Percentiles rank a stretch among this genome's conserved stretches.
Evolutionary conservation across 2,113 vertebrate genomes (phyloP).

Genomic region (Boleophthalmus pectinirostris): DNA sequence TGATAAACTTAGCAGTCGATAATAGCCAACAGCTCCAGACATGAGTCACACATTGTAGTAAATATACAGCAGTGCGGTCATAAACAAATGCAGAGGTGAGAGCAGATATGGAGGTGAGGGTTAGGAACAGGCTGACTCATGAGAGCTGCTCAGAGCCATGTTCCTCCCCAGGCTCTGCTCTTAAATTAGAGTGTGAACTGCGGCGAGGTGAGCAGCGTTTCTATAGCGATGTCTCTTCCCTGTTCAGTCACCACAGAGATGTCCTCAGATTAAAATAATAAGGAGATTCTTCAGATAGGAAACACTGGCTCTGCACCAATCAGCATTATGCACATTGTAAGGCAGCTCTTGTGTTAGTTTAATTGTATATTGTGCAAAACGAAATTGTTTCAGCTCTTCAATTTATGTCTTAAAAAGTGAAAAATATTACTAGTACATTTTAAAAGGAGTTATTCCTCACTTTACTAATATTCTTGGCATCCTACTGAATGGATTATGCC

Average conservation of each 20-base stretch:
- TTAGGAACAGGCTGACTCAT: slow-evolving; percentile 43
- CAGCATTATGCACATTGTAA: background rate
- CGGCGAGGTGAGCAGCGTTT: slow-evolving; percentile 64
- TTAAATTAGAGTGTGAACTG: slow-evolving; percentile 62
- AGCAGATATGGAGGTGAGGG: slow-evolving; percentile 45
- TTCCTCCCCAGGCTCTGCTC: slow-evolving; percentile 54
- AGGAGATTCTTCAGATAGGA: slow-evolving; percentile 8
- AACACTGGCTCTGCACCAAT: slow-evolving; percentile 8
- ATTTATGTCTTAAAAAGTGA: no score
- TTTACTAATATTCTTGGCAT: no score
- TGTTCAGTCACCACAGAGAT: slow-evolving; percentile 26
- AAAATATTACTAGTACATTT: no score
- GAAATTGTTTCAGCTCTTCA: no score
- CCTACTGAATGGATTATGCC: no score
- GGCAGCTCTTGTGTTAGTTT: background rate
- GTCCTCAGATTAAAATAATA: slow-evolving; percentile 31
- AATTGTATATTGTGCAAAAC: no score
- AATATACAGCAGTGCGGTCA: slow-evolving; percentile 7
- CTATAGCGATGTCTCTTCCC: slow-evolving; percentile 60
- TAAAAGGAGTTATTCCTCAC: no score
- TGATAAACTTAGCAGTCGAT: slow-evolving; percentile 2
- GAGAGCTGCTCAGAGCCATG: slow-evolving; percentile 27
- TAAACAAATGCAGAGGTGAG: slow-evolving; percentile 19
- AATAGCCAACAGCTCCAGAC: slow-evolving; percentile 16
- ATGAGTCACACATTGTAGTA: slow-evolving; percentile 25